These are phyloP conservation scores for Glaucopsyche alexis DNA, from an alignment of 2,888 invertebrate genomes.

Conservation along the genomic window DNA sequence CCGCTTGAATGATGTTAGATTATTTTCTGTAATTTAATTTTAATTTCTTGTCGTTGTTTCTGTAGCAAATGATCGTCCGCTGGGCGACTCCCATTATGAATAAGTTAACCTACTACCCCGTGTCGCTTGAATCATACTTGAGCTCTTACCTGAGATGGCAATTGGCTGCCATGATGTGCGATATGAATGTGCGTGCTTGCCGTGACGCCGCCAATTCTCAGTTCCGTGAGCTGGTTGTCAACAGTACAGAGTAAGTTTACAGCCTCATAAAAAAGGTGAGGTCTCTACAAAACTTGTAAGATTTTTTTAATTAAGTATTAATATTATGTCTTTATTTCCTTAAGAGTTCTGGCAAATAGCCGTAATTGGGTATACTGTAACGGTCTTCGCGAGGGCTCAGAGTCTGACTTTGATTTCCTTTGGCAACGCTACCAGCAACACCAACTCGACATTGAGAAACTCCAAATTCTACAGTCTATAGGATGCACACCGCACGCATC, in stretches of 20 bases:
- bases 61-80: slow-evolving; percentile 47
- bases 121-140: slow-evolving; percentile 57
- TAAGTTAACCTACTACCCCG: slow-evolving; percentile 51
- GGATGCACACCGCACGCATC: slow-evolving; percentile 82
- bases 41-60: no score
- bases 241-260: slow-evolving; percentile 49
- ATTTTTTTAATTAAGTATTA: no score
- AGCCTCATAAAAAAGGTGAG: no score
- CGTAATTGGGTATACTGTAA: slow-evolving; percentile 87
- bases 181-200: slow-evolving; percentile 49
- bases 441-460: slow-evolving; percentile 85
- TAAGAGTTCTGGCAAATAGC: slow-evolving; percentile 68
- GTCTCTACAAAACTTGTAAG: no score
- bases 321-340: slow-evolving; percentile 19
- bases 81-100: slow-evolving; percentile 55
- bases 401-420: slow-evolving; percentile 82
- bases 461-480: slow-evolving; percentile 82
- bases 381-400: slow-evolving; percentile 82
- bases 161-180: slow-evolving; percentile 60
- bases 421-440: slow-evolving; percentile 81
- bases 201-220: slow-evolving; percentile 49
- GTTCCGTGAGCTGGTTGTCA: slow-evolving; percentile 45
- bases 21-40: slow-evolving; percentile 11
- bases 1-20: no score
- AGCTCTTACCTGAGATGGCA: slow-evolving; percentile 61